Conservation (phyloP, 2,797 vertebrate species). For the Scarus forsteni region DNA sequence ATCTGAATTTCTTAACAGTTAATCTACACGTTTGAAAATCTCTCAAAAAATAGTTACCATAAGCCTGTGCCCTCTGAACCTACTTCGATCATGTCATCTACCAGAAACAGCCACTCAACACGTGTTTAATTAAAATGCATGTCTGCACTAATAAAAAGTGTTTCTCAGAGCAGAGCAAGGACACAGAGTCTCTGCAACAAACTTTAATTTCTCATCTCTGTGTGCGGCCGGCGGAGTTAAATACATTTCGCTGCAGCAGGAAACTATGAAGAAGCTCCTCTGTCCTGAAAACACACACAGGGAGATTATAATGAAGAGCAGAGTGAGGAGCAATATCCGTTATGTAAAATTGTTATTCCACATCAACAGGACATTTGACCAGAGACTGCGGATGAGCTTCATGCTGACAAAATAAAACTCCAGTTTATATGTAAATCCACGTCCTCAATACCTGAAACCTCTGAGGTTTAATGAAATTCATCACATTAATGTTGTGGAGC, state of each 20-base stretch:
- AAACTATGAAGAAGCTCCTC: not conserved
- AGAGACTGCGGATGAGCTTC: slow-evolving; percentile 12
- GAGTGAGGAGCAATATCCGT: slow-evolving; percentile 16
- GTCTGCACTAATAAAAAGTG: not conserved
- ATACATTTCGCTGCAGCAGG: slow-evolving; percentile 4
- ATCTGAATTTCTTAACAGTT: not conserved
- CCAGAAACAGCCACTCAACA: not conserved
- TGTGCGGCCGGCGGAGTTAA: slow-evolving; percentile 11
- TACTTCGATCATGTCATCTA: too few species aligned
- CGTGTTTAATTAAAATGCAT: not conserved
- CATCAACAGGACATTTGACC: slow-evolving; percentile 22
- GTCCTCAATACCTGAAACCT: slow-evolving; percentile 10
- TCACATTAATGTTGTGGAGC: not conserved
- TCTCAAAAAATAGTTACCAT: too few species aligned
- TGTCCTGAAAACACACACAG: not conserved
- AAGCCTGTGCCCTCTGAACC: too few species aligned
- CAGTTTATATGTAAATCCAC: slow-evolving; percentile 43
- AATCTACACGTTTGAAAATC: not conserved
- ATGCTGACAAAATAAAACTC: slow-evolving; percentile 19
- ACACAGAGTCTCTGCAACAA: not conserved
- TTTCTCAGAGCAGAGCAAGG: not conserved
- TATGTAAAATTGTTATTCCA: slow-evolving; percentile 13
- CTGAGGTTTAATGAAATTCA: not conserved
- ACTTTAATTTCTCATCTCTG: not conserved
- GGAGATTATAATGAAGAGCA: not conserved